Base-by-base conservation (phyloP, 1,140 invertebrate species). In the Drosophila triauraria region DNA sequence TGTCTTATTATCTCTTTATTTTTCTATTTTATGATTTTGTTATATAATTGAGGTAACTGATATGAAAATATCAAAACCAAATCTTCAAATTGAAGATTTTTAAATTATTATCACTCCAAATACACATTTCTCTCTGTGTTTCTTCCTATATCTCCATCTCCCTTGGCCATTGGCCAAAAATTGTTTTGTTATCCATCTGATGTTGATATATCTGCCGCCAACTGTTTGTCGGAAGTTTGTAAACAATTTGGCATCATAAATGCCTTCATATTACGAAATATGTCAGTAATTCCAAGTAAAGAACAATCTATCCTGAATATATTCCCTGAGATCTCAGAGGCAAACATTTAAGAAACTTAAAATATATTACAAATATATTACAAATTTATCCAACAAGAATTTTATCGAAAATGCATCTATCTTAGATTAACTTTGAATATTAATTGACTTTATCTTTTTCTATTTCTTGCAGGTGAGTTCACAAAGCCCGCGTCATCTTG, bases 391-490 rank as follows among this genome's bases (percentile, higher is more conserved):
- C 2, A 12, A 7, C 20, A 43, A 59, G 67, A 42, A 71, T 71
- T 43, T 43, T 72, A 72, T 71, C 51, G 17, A 3, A 23, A 48
- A 46, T 40, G 15, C 60, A 25, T 44, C 57, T 74, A 75, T 59
- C 17, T 50, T 15, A 5, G 35, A 40, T 32, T 20, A 38, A 60
- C 48, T 65, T 4, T 23, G 15, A 27, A 46, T 79, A 75, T 53
- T 44, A 64, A 79, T 79, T 68, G 5, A 68, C 25, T 38, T 53
- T 35, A 20, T 42, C 35, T 63, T n/a, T 58, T 51, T 38, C 40
- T 43, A 50, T 60, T 54, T 50, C 38, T 87, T 87, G n/a, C 83
- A 87, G 83, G 83, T 87, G 64, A 88, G 83, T 78, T 75, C 53
- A 54, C 38, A 43, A 38, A 53, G 47, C 42, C 62, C 58, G 32